Percentiles rank a stretch among this genome's conserved stretches.
Conservation (phyloP, 2,113 vertebrate species). For the Clinocottus analis region DNA sequence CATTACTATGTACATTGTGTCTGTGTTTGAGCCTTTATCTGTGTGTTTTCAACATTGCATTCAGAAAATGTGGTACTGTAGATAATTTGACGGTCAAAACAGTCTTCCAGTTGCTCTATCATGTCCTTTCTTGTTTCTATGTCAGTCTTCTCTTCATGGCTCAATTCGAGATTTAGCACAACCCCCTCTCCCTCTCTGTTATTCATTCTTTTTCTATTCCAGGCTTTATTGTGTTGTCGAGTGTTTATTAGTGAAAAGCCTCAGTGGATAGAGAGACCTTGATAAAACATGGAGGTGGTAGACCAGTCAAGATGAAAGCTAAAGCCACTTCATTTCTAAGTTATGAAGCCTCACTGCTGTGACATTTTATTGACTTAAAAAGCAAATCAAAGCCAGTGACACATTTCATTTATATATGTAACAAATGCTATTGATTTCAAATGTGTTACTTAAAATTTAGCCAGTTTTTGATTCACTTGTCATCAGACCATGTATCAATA, state of each 20-base stretch:
- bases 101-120: constrained; percentile 11
- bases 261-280: constrained; percentile 25
- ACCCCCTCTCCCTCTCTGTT: constrained; percentile 11
- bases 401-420: background rate
- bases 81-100: constrained; percentile 7
- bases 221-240: constrained; percentile 26
- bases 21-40: background rate
- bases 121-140: constrained; percentile 13
- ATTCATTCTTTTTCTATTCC: constrained; percentile 29
- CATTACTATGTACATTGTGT: background rate
- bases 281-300: constrained; percentile 5
- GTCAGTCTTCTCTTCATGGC: background rate
- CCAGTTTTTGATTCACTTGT: no score
- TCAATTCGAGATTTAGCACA: constrained; percentile 30
- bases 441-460: background rate
- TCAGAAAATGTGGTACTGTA: background rate
- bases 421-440: constrained; percentile 1
- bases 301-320: constrained; percentile 18
- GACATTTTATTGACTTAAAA: no score
- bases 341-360: background rate
- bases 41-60: background rate
- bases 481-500: background rate
- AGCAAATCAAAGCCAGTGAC: background rate
- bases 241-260: constrained; percentile 42
- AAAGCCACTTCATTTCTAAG: constrained; percentile 30